phyloP scores from a whole-genome alignment of 2,888 invertebrate genomes.

The Callimorpha dominula region DNA sequence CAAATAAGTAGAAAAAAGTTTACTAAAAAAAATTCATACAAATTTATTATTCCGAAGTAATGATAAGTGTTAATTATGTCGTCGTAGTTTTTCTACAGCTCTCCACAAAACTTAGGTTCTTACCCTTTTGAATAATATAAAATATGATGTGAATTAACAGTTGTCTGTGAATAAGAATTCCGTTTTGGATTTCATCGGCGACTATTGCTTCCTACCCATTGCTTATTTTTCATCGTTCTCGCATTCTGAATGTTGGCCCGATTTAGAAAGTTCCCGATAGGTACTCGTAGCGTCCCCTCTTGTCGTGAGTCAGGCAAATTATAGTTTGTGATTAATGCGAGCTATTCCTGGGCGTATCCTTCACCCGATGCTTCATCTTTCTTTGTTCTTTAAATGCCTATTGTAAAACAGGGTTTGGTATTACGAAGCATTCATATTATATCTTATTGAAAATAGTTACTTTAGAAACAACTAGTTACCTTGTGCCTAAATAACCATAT shows the following conservation, averaged over 20 bases:
- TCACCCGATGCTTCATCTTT: slow-evolving; percentile 62
- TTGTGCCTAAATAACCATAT: slow-evolving; percentile 1
- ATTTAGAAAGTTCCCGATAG: slow-evolving; percentile 79
- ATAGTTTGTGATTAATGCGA: slow-evolving; percentile 82
- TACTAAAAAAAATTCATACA: too few species aligned
- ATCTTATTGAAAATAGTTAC: slow-evolving; percentile 2
- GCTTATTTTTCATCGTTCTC: slow-evolving; percentile 57
- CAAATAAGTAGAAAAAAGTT: too few species aligned
- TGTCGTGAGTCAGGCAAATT: slow-evolving; percentile 85
- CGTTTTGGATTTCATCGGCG: neutral
- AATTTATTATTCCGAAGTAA: too few species aligned
- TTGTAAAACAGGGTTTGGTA: slow-evolving; percentile 38
- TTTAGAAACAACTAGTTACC: slow-evolving; percentile 2
- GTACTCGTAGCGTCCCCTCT: slow-evolving; percentile 74
- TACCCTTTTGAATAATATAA: too few species aligned
- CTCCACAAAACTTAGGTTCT: too few species aligned
- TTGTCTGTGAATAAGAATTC: neutral
- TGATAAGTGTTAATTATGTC: too few species aligned
- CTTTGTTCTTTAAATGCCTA: slow-evolving; percentile 68
- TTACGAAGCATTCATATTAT: neutral
- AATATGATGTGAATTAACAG: too few species aligned
- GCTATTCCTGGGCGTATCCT: slow-evolving; percentile 78
- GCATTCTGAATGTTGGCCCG: slow-evolving; percentile 70
- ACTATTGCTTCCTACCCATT: slow-evolving; percentile 42
- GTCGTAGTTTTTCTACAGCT: too few species aligned